These are phyloP conservation scores for Lamellibrachia satsuma DNA, from an alignment of 2,888 invertebrate species.

Conservation along the genomic window DNA sequence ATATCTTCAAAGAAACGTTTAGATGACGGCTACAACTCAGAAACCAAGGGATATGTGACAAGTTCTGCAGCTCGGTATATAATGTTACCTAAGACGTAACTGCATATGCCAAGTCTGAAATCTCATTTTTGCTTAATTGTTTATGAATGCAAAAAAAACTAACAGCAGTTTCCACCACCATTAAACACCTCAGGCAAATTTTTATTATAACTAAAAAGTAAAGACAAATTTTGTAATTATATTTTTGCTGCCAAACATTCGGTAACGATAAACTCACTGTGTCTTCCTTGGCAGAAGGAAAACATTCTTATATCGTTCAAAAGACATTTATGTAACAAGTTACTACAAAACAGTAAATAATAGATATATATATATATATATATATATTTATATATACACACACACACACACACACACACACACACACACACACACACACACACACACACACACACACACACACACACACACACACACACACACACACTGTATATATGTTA, in stretches of 20 bases:
- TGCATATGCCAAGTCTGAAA: not conserved
- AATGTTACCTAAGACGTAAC: no score
- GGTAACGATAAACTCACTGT: not conserved
- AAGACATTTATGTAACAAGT: not conserved
- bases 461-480: no score
- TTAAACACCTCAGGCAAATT: not conserved
- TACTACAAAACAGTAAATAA: not conserved
- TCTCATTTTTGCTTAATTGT: not conserved
- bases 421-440: no score
- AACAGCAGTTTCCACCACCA: not conserved
- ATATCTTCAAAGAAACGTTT: not conserved
- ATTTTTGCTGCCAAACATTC: not conserved
- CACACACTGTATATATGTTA: not conserved
- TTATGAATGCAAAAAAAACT: not conserved
- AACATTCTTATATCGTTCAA: no score
- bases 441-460: no score
- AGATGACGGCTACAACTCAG: not conserved
- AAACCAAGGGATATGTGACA: constrained; percentile 12
- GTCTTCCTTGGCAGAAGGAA: not conserved
- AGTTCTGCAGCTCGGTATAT: no score
- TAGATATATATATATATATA: no score
- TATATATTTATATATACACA: no score
- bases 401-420: no score
- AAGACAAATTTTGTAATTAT: not conserved
- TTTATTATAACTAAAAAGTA: no score